Percentiles rank a stretch among this genome's conserved stretches.
Evolutionary conservation across 1,140 invertebrate genomes (phyloP).

Genomic region (Cataglyphis hispanica): DNA sequence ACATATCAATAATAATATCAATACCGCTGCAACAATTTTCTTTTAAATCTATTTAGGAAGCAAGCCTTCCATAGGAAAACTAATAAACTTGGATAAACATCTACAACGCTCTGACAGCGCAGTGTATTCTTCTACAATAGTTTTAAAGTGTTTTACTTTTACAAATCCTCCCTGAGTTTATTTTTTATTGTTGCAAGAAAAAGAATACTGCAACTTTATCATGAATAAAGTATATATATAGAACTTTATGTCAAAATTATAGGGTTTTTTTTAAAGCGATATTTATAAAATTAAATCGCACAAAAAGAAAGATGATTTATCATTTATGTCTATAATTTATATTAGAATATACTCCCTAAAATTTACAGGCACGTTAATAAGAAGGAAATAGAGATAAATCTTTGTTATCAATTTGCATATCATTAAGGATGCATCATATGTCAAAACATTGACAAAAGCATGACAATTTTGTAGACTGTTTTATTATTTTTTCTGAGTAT

Average conservation of each 20-base stretch:
- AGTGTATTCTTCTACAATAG: conserved; percentile 12
- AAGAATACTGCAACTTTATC: conserved; percentile 2
- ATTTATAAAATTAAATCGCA: conserved; percentile 10
- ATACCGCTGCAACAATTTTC: conserved; percentile 42
- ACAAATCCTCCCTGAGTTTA: neutral
- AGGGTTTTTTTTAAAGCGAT: neutral
- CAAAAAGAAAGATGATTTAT: neutral
- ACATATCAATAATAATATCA: conserved; percentile 53
- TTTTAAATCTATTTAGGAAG: conserved; percentile 44
- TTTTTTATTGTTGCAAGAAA: neutral
- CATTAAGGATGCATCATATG: neutral
- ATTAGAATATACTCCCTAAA: neutral
- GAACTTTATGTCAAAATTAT: conserved; percentile 17
- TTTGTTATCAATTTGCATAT: neutral
- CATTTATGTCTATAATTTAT: neutral
- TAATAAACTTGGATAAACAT: conserved; percentile 51
- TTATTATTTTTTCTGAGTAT: too few species aligned
- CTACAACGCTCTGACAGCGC: conserved; percentile 11
- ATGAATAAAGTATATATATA: conserved; percentile 14
- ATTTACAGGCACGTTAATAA: conserved; percentile 1
- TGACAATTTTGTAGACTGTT: too few species aligned
- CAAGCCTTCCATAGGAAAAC: conserved; percentile 11
- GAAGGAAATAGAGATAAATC: neutral
- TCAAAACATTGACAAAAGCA: too few species aligned
- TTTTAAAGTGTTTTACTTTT: conserved; percentile 9